Percentiles rank a stretch among this genome's conserved stretches.
Evolutionary conservation across 30 jellyfish, hydroid and myxozoan species (phyloP).

Genomic region (Nemopilema nomurai): DNA sequence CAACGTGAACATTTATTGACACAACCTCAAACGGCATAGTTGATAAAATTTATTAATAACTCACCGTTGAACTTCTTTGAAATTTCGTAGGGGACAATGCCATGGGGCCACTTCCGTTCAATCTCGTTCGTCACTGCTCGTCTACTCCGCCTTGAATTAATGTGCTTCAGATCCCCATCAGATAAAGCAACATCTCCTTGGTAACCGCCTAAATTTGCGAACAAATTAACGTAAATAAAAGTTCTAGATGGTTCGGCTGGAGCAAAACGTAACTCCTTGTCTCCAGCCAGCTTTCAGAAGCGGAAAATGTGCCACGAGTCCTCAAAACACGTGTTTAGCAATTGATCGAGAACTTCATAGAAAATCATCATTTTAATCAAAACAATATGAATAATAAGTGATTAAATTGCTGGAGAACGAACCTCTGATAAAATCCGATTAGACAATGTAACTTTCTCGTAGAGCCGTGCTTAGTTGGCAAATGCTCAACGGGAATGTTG

Average conservation of each 20-base stretch:
- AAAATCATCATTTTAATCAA: neutral
- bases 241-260: no score
- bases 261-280: neutral
- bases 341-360: neutral
- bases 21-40: no score
- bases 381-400: neutral
- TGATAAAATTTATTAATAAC: no score
- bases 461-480: neutral
- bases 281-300: neutral
- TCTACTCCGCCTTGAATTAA: constrained; percentile 20
- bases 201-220: constrained; percentile 72
- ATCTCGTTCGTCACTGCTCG: constrained; percentile 68
- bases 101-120: constrained; percentile 77
- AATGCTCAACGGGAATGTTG: neutral
- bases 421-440: neutral
- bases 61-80: constrained; percentile 55
- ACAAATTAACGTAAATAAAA: no score
- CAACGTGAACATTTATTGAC: neutral
- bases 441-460: neutral
- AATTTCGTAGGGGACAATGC: constrained; percentile 65
- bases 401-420: neutral
- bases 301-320: neutral
- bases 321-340: neutral
- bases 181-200: constrained; percentile 76
- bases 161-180: constrained; percentile 37